Percentiles rank a stretch among this genome's conserved stretches.
These are phyloP conservation scores for Ophioderma brevispina DNA, from an alignment of 35 echinoderm and acorn worm genomes.

Conservation along the genomic window DNA sequence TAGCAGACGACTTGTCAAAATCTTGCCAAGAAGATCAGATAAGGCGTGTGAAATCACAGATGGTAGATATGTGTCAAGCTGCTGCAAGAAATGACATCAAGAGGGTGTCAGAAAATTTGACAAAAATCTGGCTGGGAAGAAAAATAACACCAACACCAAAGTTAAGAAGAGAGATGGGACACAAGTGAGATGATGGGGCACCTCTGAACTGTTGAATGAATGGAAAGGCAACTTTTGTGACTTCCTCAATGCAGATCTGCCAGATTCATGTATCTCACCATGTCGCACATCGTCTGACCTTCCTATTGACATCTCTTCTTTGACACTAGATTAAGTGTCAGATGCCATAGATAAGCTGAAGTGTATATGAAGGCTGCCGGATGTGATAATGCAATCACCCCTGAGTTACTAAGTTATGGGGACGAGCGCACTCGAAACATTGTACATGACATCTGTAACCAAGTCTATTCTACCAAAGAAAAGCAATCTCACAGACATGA, in stretches of 20 bases:
- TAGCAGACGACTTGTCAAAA: not conserved
- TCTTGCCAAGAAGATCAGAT: not conserved
- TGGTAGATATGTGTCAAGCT: too few relatives aligned
- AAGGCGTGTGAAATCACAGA: too few relatives aligned
- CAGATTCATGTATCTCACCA: not conserved
- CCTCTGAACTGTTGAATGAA: not conserved
- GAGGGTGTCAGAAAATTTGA: not conserved
- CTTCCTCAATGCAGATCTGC: too few relatives aligned
- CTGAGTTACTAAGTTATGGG: not conserved
- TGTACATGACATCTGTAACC: not conserved
- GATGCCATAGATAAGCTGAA: too few relatives aligned
- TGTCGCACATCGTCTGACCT: not conserved
- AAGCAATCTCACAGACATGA: too few relatives aligned
- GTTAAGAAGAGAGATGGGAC: not conserved
- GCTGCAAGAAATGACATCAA: not conserved
- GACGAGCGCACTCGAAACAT: not conserved
- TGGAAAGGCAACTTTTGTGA: not conserved
- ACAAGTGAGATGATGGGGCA: not conserved
- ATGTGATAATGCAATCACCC: not conserved
- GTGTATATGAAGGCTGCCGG: not conserved
- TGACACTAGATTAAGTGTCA: not conserved
- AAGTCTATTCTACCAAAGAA: not conserved
- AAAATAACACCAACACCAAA: not conserved
- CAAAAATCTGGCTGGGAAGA: not conserved
- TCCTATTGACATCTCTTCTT: not conserved